These are phyloP conservation scores for Maccullochella peelii DNA, from an alignment of 2,113 vertebrate species.

Conservation along the genomic window DNA sequence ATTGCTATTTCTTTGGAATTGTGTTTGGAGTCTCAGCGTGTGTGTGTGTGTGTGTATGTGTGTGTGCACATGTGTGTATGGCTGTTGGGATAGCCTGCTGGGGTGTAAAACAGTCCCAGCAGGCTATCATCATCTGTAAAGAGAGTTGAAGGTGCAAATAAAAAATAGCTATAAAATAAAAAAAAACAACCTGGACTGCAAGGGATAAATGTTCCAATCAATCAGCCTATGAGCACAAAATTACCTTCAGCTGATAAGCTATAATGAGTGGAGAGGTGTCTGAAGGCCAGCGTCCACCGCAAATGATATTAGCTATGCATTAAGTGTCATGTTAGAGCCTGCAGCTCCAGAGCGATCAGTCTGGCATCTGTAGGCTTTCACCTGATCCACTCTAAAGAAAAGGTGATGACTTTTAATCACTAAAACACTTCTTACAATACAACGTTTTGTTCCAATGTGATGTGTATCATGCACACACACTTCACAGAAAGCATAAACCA, in stretches of 20 bases:
- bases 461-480: too few relatives aligned
- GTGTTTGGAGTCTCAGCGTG: background rate
- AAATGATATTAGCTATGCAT: constrained; percentile 14
- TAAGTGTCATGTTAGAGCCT: background rate
- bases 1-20: constrained; percentile 39
- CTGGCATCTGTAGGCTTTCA: background rate
- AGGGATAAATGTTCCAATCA: constrained; percentile 18
- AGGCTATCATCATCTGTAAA: constrained; percentile 38
- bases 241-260: constrained; percentile 5
- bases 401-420: background rate
- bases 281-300: constrained; percentile 7
- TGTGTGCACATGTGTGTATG: too few relatives aligned
- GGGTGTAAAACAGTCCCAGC: constrained; percentile 26
- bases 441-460: background rate
- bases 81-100: too few relatives aligned
- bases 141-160: background rate
- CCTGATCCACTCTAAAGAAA: background rate
- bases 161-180: background rate
- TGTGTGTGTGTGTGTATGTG: too few relatives aligned
- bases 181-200: background rate
- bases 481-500: too few relatives aligned
- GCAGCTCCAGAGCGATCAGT: constrained; percentile 10
- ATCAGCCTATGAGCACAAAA: constrained; percentile 10
- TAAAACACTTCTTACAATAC: background rate
- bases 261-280: constrained; percentile 3